phyloP scores from a whole-genome alignment of 2,888 invertebrate species.

The Lasioglossum morio region DNA sequence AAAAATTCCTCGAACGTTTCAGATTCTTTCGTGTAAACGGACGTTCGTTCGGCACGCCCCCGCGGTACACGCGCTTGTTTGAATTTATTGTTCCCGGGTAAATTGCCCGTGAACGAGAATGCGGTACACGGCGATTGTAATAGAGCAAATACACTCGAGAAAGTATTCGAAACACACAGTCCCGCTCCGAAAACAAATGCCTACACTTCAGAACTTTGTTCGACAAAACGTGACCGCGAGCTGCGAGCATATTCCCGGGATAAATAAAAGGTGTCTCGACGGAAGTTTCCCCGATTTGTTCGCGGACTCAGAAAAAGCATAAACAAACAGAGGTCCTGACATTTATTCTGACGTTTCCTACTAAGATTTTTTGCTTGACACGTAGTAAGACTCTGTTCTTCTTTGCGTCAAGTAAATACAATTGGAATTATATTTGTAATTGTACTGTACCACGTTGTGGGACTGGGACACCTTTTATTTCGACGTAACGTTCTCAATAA shows the following conservation, averaged over 20 bases:
- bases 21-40: slow-evolving; percentile 10
- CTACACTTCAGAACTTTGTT: slow-evolving; percentile 2
- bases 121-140: slow-evolving; percentile 9
- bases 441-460: no score
- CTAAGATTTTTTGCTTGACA: not conserved
- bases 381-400: no score
- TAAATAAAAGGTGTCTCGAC: not conserved
- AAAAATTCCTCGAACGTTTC: slow-evolving; percentile 8
- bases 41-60: slow-evolving; percentile 1
- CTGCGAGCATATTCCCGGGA: not conserved
- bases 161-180: not conserved
- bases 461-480: not conserved
- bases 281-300: not conserved
- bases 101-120: not conserved
- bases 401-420: no score
- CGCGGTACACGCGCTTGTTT: not conserved
- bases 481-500: not conserved
- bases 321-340: not conserved
- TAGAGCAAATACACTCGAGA: not conserved
- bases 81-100: not conserved
- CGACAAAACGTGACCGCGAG: not conserved
- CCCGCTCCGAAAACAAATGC: slow-evolving; percentile 12
- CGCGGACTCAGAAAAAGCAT: not conserved
- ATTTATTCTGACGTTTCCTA: not conserved
- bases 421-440: no score